phyloP scores from a whole-genome alignment of 2,113 vertebrate species.

The Stercorarius parasiticus region DNA sequence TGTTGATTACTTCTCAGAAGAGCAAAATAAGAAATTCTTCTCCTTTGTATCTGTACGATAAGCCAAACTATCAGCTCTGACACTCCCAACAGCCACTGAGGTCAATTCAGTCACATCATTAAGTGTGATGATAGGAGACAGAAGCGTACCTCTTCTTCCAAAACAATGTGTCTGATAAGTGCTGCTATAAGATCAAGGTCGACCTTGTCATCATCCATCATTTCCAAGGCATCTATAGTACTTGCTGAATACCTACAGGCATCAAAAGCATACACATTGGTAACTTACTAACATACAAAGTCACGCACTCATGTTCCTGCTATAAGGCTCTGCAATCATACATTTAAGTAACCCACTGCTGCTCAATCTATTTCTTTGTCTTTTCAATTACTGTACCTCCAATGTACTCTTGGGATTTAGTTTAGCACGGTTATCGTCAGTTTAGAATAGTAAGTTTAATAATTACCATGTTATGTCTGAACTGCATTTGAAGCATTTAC shows the following conservation, averaged over 20 bases:
- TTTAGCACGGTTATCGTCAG: fast-evolving
- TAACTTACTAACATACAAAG: not conserved
- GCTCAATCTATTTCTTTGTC: not conserved
- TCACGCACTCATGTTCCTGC: not conserved
- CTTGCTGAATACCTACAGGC: slow-evolving; percentile 84
- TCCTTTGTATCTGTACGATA: not conserved
- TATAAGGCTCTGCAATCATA: not conserved
- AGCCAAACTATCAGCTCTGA: not conserved
- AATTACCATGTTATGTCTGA: not conserved
- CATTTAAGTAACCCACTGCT: not conserved
- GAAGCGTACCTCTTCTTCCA: slow-evolving; percentile 85
- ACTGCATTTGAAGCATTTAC: not conserved
- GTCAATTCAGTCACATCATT: not conserved
- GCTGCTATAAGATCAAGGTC: slow-evolving; percentile 89
- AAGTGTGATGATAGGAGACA: fast-evolving
- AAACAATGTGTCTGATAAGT: slow-evolving; percentile 91
- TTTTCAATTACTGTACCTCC: not conserved
- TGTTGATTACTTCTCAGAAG: not conserved
- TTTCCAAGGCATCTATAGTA: slow-evolving; percentile 84
- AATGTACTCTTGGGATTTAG: not conserved
- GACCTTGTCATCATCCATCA: slow-evolving; percentile 93
- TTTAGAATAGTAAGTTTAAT: not conserved
- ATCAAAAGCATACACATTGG: not conserved
- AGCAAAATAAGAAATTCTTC: not conserved
- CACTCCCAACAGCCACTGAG: not conserved